Base-by-base conservation (phyloP, 2,797 vertebrate genomes). In the Enteromius fasciolatus region DNA sequence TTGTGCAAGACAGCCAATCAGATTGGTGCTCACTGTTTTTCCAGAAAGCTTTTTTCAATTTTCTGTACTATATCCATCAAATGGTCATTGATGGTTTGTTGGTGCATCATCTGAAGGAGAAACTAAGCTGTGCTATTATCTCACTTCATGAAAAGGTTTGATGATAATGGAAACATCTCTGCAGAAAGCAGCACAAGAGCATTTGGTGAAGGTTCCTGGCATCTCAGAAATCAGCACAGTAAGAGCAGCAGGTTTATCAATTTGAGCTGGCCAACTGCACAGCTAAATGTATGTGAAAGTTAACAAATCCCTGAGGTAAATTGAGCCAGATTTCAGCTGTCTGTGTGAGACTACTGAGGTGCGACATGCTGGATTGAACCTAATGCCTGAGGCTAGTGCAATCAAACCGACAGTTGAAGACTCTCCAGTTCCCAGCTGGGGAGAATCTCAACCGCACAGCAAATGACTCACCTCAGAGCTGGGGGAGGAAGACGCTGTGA, bases 221-320 rank as follows among this genome's bases (percentile, higher is more conserved):
- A 50, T 66, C 83, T 87, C 86, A 91, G 93, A 87, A 91, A 91
- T 75, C 72, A 44, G 41, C 74, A 79, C 73, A 84, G 87, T 90
- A 88, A 87, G 86, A 94, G 93, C 91, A 94, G 94, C 94, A 95
- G 93, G 94, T 95, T 95, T 96, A 95, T 96, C 95, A 96, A 94
- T 95, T 95, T 94, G 92, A 95, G 90, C 93, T 93, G 94, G 94
- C 92, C 93, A 95, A 94, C 93, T 95, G 93, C 92, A 94, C 92
- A 92, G 92, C 93, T 96, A 96, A 96, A 95, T 93, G 93, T 92
- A 96, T 94, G 94, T 96, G 95, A 95, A 96, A 96, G 93, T 95
- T 95, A 96, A 96, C 95, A 96, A 95, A 96, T 95, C 95, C 94
- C 94, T 89, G 84, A 93, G 92, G 94, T 92, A 94, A 94, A 91